Evolutionary conservation across 2,888 invertebrate species (phyloP), one percentile per base, ranked within the genome.

Genomic region (Sinotaia quadrata): DNA sequence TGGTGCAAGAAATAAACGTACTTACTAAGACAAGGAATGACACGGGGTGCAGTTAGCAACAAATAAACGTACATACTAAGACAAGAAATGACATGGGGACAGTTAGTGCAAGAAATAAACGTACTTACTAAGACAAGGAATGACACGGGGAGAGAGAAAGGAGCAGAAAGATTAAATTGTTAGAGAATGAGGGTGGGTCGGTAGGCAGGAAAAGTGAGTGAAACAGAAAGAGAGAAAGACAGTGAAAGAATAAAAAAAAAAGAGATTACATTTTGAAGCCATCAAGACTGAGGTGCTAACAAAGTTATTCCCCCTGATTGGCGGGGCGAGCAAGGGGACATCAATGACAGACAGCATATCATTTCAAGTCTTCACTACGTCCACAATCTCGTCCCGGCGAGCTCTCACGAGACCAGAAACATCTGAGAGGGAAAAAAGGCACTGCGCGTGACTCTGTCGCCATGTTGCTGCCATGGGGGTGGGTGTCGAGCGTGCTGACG

Each of bases 341-440:
- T 52, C 62, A 63, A 51, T 51, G 62, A 63, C 62, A 63, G 62
- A 41, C 62, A 63, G 62, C 62, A 63, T 52, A 63, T 63, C 62
- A 63, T 63, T 54, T 52, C 62, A 51, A 36, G 52, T 52, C 51
- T 63, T 51, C 62, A 63, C 62, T 36, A 31, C 47, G 27, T 36
- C 62, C 36, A 62, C 54, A 37, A 54, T 63, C 62, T 52, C 54
- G 54, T 63, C 62, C 37, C 36, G 36, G 15, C 52, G 51, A 63
- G 62, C 37, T 63, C 62, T 63, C 62, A 7, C 62, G 62, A 63
- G 62, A 51, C 52, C 41, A 31, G 37, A 37, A 31, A 52, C 44
- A 47, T 8, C 18, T 34, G 47, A 27, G n/a, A 36, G 27, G 29
- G 59, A 44, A 12, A 8, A 5, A 31, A 31, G 47, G 21, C 18